phyloP scores from a whole-genome alignment of 64 coral and sea anemone genomes.

The Actinia tenebrosa region DNA sequence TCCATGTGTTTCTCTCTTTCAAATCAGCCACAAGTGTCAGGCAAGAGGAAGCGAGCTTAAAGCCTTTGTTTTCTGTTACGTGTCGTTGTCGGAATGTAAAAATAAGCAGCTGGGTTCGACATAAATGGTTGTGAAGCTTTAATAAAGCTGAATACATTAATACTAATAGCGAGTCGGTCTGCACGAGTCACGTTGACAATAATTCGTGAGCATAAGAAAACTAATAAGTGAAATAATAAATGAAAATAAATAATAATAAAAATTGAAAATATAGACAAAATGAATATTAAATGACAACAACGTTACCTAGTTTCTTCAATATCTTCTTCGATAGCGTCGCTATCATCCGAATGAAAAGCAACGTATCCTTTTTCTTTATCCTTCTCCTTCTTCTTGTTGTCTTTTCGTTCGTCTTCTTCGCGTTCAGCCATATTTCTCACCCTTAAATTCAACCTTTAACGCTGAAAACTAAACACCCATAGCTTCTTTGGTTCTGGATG shows the following conservation, averaged over 20 bases:
- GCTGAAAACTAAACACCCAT: not conserved
- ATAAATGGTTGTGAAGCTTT: constrained; percentile 20
- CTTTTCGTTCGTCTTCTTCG: constrained; percentile 76
- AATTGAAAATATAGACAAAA: not conserved
- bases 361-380: constrained; percentile 90
- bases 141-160: constrained; percentile 17
- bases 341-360: constrained; percentile 92
- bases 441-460: not conserved
- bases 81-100: not conserved
- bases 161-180: not conserved
- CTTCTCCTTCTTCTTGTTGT: constrained; percentile 75
- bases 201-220: not conserved
- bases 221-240: not conserved
- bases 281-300: not conserved
- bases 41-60: not conserved
- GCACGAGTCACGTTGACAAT: not conserved
- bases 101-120: constrained; percentile 13
- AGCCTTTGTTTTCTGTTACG: constrained; percentile 5
- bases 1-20: not conserved
- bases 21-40: not conserved
- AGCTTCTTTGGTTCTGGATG: not conserved
- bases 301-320: constrained; percentile 39
- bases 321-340: constrained; percentile 66
- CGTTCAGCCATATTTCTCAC: constrained; percentile 48
- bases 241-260: not conserved